phyloP scores from a whole-genome alignment of 2,113 vertebrate species.

The Centropus bengalensis region DNA sequence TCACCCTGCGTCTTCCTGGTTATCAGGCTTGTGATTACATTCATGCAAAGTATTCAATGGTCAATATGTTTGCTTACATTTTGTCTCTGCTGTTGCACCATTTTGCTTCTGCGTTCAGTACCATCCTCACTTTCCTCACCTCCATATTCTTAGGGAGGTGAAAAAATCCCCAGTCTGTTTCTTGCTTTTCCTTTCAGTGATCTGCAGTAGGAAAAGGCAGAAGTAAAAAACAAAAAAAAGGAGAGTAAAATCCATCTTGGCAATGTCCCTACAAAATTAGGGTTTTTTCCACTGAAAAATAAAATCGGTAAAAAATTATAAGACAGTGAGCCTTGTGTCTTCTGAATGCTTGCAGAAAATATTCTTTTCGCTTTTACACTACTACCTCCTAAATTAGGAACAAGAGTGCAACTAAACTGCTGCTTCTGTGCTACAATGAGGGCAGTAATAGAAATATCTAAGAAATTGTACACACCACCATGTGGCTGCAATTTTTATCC shows the following conservation, averaged over 20 bases:
- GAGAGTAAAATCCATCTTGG: not conserved
- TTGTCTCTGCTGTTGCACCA: not conserved
- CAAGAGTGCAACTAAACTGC: not conserved
- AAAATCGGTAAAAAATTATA: not conserved
- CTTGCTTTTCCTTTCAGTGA: not conserved
- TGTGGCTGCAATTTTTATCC: not conserved
- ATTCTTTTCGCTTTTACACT: not conserved
- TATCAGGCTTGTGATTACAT: not conserved
- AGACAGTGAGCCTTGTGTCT: not conserved
- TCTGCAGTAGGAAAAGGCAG: not conserved
- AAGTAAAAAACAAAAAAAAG: not conserved
- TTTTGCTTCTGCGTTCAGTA: not conserved
- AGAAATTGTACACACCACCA: not conserved
- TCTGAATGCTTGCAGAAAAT: not conserved
- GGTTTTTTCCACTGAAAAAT: not conserved
- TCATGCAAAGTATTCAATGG: not conserved
- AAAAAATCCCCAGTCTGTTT: not conserved
- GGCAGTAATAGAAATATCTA: not conserved
- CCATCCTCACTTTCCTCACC: not conserved
- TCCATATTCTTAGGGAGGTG: not conserved
- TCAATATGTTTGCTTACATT: not conserved
- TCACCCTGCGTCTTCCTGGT: accelerated
- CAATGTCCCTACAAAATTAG: not conserved
- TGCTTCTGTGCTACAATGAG: not conserved
- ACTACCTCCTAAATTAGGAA: not conserved